Conservation (phyloP, 2,113 vertebrate genomes). For the Todiramphus chloris region DNA sequence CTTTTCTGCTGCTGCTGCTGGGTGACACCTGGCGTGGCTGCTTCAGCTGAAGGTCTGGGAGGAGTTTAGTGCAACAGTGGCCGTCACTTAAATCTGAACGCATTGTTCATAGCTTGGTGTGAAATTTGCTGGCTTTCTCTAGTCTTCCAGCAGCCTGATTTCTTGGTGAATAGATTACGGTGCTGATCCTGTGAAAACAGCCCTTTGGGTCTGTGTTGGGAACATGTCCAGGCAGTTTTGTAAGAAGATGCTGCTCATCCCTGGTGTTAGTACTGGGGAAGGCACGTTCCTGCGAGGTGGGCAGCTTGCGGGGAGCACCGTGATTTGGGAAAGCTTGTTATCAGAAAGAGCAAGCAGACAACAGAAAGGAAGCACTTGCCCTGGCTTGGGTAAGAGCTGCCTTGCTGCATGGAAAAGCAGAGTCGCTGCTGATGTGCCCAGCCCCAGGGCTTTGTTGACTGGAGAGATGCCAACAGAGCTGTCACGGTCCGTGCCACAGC, state of each 20-base stretch:
- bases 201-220: not conserved
- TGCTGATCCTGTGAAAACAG: not conserved
- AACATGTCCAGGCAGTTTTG: fast-evolving
- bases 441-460: not conserved
- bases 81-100: not conserved
- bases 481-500: not conserved
- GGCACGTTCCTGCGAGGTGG: fast-evolving
- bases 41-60: not conserved
- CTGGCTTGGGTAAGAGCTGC: not conserved
- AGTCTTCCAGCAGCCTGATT: not conserved
- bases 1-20: not conserved
- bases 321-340: not conserved
- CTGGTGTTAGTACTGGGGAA: not conserved
- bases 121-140: not conserved
- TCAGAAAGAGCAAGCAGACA: not conserved
- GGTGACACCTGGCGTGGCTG: not conserved
- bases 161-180: not conserved
- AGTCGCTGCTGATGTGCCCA: not conserved
- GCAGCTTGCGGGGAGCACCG: not conserved
- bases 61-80: not conserved
- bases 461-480: not conserved
- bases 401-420: not conserved
- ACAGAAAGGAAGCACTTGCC: not conserved
- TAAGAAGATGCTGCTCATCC: not conserved
- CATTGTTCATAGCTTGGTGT: not conserved